Conservation (phyloP, 1,140 invertebrate genomes). For the Pissodes strobi region DNA sequence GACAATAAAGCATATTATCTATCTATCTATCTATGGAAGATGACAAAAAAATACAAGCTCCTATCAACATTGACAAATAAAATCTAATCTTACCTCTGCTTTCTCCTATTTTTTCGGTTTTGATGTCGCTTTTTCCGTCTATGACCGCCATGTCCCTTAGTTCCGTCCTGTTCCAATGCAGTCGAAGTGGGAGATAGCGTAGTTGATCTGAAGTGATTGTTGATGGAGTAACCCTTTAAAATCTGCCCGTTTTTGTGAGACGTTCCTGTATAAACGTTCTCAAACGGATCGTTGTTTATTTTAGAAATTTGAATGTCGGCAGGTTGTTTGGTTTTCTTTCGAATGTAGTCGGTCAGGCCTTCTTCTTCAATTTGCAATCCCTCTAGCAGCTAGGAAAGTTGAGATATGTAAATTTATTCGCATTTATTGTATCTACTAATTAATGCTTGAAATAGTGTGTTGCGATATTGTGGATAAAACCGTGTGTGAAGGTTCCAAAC, state of each 20-base stretch:
- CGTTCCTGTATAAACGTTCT: slow-evolving; percentile 24
- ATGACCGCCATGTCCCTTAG: no score
- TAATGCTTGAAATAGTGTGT: background rate
- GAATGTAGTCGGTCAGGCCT: slow-evolving; percentile 71
- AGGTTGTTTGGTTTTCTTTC: slow-evolving; percentile 68
- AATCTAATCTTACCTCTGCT: no score
- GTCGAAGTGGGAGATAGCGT: slow-evolving; percentile 1
- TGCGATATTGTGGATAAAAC: background rate
- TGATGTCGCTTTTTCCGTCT: slow-evolving; percentile 43
- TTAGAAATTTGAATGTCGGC: slow-evolving; percentile 43
- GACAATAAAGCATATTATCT: no score
- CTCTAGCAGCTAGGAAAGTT: slow-evolving; percentile 62
- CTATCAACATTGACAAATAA: no score
- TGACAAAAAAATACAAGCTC: no score
- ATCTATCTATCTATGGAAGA: no score
- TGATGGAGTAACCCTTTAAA: slow-evolving; percentile 33
- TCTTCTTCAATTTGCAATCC: slow-evolving; percentile 82
- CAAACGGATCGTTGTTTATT: slow-evolving; percentile 60
- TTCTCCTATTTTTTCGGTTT: slow-evolving; percentile 9
- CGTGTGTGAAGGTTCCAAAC: no score
- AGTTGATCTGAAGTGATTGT: no score
- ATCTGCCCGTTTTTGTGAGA: slow-evolving; percentile 40
- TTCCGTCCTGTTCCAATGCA: background rate
- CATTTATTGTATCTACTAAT: background rate
- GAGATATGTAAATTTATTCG: background rate